Evolutionary conservation across 64 coral and sea anemone species (phyloP).

Genomic region (Trachythela sp.): DNA sequence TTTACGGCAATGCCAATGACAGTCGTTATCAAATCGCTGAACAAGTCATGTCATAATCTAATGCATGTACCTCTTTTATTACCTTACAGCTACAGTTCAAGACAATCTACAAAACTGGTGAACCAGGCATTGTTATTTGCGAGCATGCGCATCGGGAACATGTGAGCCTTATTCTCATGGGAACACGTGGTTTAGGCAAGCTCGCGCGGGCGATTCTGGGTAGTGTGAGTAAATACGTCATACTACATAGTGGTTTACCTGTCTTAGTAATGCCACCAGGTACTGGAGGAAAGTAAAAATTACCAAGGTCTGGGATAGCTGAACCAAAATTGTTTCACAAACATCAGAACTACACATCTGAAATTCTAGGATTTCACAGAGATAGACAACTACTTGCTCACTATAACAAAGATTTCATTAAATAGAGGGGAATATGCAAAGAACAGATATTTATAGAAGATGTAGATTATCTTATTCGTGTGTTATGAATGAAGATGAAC

Average conservation of each 20-base stretch:
- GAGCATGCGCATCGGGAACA: not conserved
- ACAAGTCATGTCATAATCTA: too few species aligned
- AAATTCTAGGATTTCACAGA: too few species aligned
- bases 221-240: slow-evolving; percentile 9
- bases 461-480: not conserved
- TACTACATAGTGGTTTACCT: slow-evolving; percentile 7
- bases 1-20: too few species aligned
- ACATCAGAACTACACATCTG: too few species aligned
- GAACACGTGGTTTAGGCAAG: slow-evolving; percentile 19
- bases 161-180: not conserved
- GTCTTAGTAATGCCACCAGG: not conserved
- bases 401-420: too few species aligned
- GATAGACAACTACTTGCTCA: too few species aligned
- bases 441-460: not conserved
- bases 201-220: not conserved
- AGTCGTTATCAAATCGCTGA: too few species aligned
- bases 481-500: not conserved
- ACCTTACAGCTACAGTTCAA: not conserved
- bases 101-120: slow-evolving; percentile 18
- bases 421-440: not conserved
- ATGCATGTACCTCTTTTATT: too few species aligned
- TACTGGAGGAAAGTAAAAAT: not conserved
- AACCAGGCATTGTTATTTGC: not conserved
- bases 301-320: too few species aligned
- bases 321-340: too few species aligned